Base-by-base conservation (phyloP, 2,797 vertebrate species). In the Phoxinus dragarum region DNA sequence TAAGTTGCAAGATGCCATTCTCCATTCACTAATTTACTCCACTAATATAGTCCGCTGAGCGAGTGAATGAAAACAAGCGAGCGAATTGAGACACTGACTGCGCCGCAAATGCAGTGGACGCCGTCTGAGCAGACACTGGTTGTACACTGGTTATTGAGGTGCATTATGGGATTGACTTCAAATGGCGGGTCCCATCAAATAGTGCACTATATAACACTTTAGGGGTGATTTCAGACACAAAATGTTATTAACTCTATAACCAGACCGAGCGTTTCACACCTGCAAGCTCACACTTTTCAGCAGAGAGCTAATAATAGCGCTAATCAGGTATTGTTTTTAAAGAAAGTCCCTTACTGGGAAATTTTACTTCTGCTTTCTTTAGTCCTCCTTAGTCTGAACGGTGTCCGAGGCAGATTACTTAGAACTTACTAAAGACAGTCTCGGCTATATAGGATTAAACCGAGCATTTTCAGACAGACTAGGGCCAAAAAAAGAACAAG, bases 371-470 rank as follows among this genome's bases (percentile, higher is more conserved):
- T 23, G 34, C 74, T 82, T 89, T 81, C 77, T 78, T 90, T 82
- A 89, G 74, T 86, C 81, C 19, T 42, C 12, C 75, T 75, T 73
- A 54, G 47, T 36, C 49, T 82, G 88, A 86, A 87, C 74, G 86
- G 61, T 52, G 17, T 64, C 76, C 36, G 1, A 86, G 83, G 81
- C 76, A 88, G 71, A 88, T 89, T 89, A 83, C 82, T 84, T 85
- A 79, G 84, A 84, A 68, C 82, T 90, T 81, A 89, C 81, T 85
- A 84, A 78, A 16, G 81, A 69, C 84, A 89, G 89, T 86, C 68
- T 86, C 56, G 52, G 75, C 84, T 91, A 90, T 91, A 85, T 87
- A 80, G 88, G 87, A 92, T 90, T 90, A 90, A 82, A 87, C 82
- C 2, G 34, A 71, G 61, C 75, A 82, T 66, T 72, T 88, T 86